phyloP scores from a whole-genome alignment of 2,888 invertebrate species.

The Hirtodrosophila cameraria region DNA sequence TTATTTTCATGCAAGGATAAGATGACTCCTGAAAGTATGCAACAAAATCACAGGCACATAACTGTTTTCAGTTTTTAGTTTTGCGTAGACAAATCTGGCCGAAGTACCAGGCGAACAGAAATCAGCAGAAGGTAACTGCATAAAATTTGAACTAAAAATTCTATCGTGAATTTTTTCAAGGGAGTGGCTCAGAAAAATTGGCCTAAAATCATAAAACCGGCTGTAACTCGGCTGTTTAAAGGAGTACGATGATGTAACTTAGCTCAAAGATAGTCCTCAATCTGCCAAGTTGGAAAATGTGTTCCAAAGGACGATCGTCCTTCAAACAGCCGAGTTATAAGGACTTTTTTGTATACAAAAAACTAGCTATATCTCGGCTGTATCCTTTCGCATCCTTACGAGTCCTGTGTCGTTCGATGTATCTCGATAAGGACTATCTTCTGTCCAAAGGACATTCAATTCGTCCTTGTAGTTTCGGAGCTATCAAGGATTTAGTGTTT shows the following conservation, averaged over 20 bases:
- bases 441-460: neutral
- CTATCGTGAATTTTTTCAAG: neutral
- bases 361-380: neutral
- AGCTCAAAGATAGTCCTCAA: neutral
- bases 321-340: neutral
- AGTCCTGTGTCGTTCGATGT: neutral
- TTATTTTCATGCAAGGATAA: too few species aligned
- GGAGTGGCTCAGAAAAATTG: neutral
- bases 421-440: neutral
- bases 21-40: too few species aligned
- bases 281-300: too few species aligned
- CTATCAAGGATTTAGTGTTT: neutral
- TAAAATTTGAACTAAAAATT: too few species aligned
- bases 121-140: too few species aligned
- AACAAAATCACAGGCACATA: too few species aligned
- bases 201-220: neutral
- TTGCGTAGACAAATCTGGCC: too few species aligned
- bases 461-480: neutral
- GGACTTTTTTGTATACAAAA: slow-evolving; percentile 5
- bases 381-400: slow-evolving; percentile 3
- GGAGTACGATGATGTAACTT: slow-evolving; percentile 15
- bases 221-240: neutral
- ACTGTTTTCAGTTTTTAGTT: too few species aligned
- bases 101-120: too few species aligned
- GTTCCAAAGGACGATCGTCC: slow-evolving; percentile 14